Base-by-base conservation (phyloP, 2,113 vertebrate genomes). In the Apteryx mantelli region DNA sequence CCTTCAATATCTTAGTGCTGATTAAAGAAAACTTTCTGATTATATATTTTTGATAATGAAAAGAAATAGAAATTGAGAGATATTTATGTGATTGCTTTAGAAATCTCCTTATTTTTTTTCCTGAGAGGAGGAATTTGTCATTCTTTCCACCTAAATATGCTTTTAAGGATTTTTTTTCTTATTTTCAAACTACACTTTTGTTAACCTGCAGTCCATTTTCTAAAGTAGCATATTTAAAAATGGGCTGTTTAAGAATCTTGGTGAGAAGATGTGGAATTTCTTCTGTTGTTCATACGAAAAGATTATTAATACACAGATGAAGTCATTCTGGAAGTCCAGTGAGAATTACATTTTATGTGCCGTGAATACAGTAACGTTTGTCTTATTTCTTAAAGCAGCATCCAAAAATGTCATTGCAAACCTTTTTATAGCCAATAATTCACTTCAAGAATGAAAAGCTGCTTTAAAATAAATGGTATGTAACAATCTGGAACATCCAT, bases 361-460 rank as follows among this genome's bases (percentile, higher is more conserved):
- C 60, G 65, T 92, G 77, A 97, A 95, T 95, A 42, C 68, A 93
- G 53, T 89, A 93, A 96, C 46, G 1, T 94, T 97, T 97, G 32
- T 82, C n/a, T 89, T 95, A 46, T 88, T 96, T 96, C 75, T 93
- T 94, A 86, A 14, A 82, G 52, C 86, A 15, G n/a, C 22, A 89
- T 93, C 13, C 4, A 92, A 95, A 93, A 96, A 94, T 88, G 40
- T 79, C 46, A 94, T 96, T 97, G 88, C 26, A 58, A 86, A 81
- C 11, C 91, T 86, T 77, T 94, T 92, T 94, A 89, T 71, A 95
- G 90, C 38, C 74, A 97, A 68, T 97, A 94, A 97, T 91, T 96
- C 30, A 93, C 15, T 93, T 97, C 68, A 95, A 81, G 93, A 91
- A 88, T 81, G 4, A 97, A 97, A 93, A 75, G 13, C 1, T 69